Evolutionary conservation across 2,113 vertebrate species (phyloP).

Genomic region (Micromys minutus): DNA sequence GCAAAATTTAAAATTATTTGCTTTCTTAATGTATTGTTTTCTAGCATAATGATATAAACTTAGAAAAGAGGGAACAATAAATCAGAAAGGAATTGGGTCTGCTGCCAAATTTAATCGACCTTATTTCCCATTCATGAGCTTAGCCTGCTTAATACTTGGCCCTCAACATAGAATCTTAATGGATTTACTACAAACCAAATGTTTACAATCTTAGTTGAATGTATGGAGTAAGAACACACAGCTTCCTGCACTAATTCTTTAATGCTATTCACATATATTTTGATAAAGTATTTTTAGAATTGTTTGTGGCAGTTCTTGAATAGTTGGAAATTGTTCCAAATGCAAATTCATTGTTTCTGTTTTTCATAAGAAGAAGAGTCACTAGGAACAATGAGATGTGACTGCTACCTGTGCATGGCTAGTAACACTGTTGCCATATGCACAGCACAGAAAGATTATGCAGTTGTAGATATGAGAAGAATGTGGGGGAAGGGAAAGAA

Average conservation of each 20-base stretch:
- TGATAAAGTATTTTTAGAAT: background rate
- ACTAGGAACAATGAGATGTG: background rate
- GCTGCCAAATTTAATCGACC: slow-evolving; percentile 65
- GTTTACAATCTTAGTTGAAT: slow-evolving; percentile 80
- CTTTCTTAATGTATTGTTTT: background rate
- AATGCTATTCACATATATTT: background rate
- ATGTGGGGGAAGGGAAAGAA: background rate
- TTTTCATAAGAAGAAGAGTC: slow-evolving; percentile 28
- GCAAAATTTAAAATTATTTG: slow-evolving; percentile 6
- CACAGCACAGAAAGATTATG: background rate
- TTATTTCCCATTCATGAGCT: slow-evolving; percentile 78
- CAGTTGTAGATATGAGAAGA: background rate
- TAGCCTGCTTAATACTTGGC: slow-evolving; percentile 81
- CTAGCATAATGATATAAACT: background rate
- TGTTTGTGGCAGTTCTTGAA: background rate
- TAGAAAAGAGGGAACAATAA: slow-evolving; percentile 9
- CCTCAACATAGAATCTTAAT: slow-evolving; percentile 79
- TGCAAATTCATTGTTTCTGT: background rate
- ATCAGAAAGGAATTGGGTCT: slow-evolving; percentile 40
- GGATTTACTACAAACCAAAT: slow-evolving; percentile 82
- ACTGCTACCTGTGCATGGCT: background rate
- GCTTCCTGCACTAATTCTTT: background rate
- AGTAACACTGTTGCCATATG: background rate
- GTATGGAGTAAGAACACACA: slow-evolving; percentile 11
- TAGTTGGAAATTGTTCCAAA: background rate